Percentiles rank a stretch among this genome's conserved stretches.
These are phyloP conservation scores for Lasioglossum vierecki DNA, from an alignment of 2,888 invertebrate genomes.

Conservation along the genomic window DNA sequence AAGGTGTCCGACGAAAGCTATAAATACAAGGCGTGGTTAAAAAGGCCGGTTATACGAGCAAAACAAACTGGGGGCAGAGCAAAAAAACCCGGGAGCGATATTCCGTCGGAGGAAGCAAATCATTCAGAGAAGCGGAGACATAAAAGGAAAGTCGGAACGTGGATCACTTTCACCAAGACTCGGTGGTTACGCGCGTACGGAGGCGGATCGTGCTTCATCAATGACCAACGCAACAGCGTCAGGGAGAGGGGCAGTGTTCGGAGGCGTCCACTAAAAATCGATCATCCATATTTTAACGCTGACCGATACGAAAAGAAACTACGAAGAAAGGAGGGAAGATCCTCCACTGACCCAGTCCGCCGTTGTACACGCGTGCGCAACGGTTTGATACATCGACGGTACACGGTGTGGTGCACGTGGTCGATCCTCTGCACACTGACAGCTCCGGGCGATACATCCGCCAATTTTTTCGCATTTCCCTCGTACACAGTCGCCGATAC, in stretches of 20 bases:
- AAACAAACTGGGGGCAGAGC: neutral
- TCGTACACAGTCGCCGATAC: constrained; percentile 47
- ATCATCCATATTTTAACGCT: constrained; percentile 54
- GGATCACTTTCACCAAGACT: neutral
- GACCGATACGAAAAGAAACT: constrained; percentile 66
- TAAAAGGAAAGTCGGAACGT: neutral
- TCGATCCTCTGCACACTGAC: constrained; percentile 56
- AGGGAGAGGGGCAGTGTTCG: constrained; percentile 13
- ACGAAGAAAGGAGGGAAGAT: constrained; percentile 62
- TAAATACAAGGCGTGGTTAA: neutral
- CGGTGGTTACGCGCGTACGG: neutral
- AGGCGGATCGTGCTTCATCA: constrained; percentile 7
- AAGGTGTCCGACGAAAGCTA: neutral
- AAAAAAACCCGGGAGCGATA: neutral
- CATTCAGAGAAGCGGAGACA: neutral
- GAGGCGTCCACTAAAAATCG: constrained; percentile 62
- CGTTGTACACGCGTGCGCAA: constrained; percentile 65
- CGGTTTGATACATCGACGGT: constrained; percentile 45
- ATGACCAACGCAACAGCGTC: constrained; percentile 42
- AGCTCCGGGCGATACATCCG: constrained; percentile 67
- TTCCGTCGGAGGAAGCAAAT: neutral
- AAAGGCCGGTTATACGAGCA: neutral
- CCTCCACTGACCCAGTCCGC: constrained; percentile 72
- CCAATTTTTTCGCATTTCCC: constrained; percentile 69
- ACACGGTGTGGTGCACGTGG: constrained; percentile 64